These are phyloP conservation scores for Onychomys leucogaster DNA, from an alignment of 2,797 vertebrate species.

Conservation along the genomic window DNA sequence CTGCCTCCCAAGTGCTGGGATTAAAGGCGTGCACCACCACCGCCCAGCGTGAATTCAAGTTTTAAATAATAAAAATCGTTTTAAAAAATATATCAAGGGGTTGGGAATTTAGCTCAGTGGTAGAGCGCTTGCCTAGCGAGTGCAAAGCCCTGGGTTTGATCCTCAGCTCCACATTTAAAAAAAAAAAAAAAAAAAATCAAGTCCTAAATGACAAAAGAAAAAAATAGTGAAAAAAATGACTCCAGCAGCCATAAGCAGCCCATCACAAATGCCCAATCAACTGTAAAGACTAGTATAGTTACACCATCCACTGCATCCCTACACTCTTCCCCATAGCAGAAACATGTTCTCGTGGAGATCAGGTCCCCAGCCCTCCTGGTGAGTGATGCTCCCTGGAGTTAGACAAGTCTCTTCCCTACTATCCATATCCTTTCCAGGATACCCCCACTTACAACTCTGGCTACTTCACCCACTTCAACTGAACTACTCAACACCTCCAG, in stretches of 20 bases:
- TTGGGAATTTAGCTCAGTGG: no score
- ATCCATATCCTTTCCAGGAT: background rate
- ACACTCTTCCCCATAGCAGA: background rate
- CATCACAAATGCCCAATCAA: background rate
- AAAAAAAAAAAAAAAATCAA: no score
- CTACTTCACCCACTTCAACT: background rate
- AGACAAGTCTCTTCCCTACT: background rate
- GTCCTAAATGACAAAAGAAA: background rate
- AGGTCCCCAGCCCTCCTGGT: background rate
- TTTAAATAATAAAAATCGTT: conserved; percentile 22
- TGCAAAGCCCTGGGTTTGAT: no score
- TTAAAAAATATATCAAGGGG: background rate
- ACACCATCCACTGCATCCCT: background rate
- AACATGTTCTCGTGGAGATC: background rate
- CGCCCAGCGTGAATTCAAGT: conserved; percentile 17
- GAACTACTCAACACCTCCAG: background rate
- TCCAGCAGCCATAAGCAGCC: background rate
- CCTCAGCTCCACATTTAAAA: no score
- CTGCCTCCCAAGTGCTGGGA: no score
- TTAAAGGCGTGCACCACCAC: no score
- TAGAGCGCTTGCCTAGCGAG: no score
- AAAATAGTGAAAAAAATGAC: background rate
- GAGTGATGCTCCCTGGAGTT: background rate
- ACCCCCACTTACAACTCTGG: background rate
- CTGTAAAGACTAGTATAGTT: background rate